These are phyloP conservation scores for Solen grandis DNA, from an alignment of 1,140 invertebrate species.

Conservation along the genomic window DNA sequence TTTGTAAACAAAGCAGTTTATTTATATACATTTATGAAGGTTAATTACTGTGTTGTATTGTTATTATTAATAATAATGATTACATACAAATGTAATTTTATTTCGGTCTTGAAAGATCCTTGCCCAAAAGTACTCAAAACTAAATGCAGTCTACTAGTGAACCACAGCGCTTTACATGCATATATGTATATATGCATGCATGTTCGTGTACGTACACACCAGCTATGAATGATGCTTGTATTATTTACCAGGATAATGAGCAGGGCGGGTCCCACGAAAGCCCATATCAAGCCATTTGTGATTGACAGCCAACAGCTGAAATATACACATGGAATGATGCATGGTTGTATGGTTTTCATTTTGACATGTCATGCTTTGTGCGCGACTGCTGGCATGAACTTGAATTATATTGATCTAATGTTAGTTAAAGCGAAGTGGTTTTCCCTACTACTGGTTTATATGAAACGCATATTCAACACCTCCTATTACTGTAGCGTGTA, in stretches of 20 bases:
- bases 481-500: neutral
- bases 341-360: too few relatives aligned
- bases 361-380: too few relatives aligned
- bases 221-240: neutral
- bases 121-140: neutral
- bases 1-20: neutral
- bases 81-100: neutral
- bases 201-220: neutral
- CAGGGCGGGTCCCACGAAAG: slow-evolving; percentile 66
- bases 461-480: neutral
- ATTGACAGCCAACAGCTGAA: slow-evolving; percentile 68
- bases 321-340: too few relatives aligned
- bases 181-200: neutral
- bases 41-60: neutral
- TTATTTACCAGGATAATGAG: slow-evolving; percentile 61
- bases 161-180: neutral
- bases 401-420: neutral
- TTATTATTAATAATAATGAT: neutral
- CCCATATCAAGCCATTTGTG: slow-evolving; percentile 60
- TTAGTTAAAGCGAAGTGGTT: neutral
- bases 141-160: neutral
- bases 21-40: neutral
- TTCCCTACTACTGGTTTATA: too few relatives aligned
- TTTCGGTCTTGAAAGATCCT: too few relatives aligned
- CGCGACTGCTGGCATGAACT: neutral